Conservation (phyloP, 2,113 vertebrate genomes). For the Arvicanthis niloticus region DNA sequence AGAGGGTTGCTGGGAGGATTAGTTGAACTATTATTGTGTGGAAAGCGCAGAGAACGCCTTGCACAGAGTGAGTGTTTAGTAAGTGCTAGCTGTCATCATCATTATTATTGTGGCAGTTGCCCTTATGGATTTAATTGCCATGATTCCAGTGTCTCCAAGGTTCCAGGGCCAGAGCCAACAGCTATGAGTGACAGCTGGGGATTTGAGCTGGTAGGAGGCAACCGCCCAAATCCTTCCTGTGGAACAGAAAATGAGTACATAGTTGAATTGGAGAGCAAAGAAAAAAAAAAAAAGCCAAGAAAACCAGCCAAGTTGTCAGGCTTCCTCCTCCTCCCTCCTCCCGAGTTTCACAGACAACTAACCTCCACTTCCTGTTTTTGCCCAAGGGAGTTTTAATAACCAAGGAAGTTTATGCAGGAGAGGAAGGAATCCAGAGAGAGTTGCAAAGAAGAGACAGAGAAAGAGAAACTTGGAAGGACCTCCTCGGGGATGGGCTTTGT, state of each 20-base stretch:
- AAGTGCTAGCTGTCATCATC: not conserved
- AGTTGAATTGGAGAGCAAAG: not conserved
- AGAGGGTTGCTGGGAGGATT: not conserved
- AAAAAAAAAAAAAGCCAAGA: not conserved
- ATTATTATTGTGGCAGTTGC: not conserved
- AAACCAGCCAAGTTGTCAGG: not conserved
- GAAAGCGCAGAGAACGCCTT: not conserved
- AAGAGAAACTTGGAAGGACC: not conserved
- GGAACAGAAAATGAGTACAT: slow-evolving; percentile 57
- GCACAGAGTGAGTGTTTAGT: not conserved
- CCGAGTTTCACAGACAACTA: not conserved
- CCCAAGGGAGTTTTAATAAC: slow-evolving; percentile 24
- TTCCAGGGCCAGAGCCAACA: not conserved
- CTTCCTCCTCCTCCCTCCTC: not conserved
- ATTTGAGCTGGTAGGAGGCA: slow-evolving; percentile 27
- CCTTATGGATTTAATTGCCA: not conserved
- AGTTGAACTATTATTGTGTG: not conserved
- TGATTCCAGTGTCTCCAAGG: not conserved
- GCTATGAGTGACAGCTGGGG: slow-evolving; percentile 41
- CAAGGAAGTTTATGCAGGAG: not conserved
- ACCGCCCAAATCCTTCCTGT: slow-evolving; percentile 19
- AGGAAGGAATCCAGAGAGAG: not conserved
- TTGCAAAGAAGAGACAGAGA: not conserved
- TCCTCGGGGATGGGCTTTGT: not conserved
- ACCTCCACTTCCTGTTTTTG: not conserved